Base-by-base conservation (phyloP, 2,113 vertebrate genomes). In the Xiphophorus hellerii region DNA sequence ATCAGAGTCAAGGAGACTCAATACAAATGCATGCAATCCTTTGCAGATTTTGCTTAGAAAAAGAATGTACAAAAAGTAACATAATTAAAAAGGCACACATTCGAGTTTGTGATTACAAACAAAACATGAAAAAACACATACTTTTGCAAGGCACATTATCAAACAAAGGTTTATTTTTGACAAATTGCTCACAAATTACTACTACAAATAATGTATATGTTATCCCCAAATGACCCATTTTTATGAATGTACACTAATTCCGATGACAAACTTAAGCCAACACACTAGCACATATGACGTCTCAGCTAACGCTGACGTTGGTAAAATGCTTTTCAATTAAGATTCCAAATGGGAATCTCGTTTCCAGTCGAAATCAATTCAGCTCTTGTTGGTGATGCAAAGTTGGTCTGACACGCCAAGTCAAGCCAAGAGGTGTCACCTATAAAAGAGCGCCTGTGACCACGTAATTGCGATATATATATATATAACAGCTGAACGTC, bases 381-480 rank as follows among this genome's bases (percentile, higher is more conserved):
- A 31, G 5, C 30, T 63, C 4, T 33, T 1, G 1, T 11, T 44
- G 3, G 20, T 15, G 22, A 37, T n/a, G 3, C 31, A 0, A 69
- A 28, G 22, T 3, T 65, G 54, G 73, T 63, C 7, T n/a, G 17
- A 42, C 7, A 0, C 35, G 1, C 5, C 12, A 3, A 62, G 7
- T 6, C 3, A 2, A 66, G 31, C 14, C 37, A 48, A 11, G 0
- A 0, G 5, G 25, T 83, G 58, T 4, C 33, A 69, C 2, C 2
- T 1, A 28, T 11, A 62, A 2, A 8, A 5, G 28, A 8, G 29
- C 0, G 4, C 12, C 17, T 4, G 1, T 13, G 0, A 17, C 1
- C 31, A 5, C 0, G n/a, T 29, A 3, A 29, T 29, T 31, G 35
- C 3, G 60, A 3, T 2, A n/a, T 10, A 3, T 30, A 3, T 2